Evolutionary conservation across 2,797 vertebrate genomes (phyloP).

Genomic region (Manis javanica): DNA sequence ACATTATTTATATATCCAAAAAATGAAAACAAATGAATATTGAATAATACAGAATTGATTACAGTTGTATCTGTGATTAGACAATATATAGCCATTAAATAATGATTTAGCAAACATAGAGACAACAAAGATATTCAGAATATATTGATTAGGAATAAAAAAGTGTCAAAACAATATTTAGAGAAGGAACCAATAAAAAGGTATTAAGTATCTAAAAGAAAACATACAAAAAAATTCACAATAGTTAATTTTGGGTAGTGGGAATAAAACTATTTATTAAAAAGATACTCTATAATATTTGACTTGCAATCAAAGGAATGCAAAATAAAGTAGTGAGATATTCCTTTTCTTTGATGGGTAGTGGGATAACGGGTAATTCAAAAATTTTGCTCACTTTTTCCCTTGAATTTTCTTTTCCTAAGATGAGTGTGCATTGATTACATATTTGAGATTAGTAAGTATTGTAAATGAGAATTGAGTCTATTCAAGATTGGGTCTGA

Average conservation of each 20-base stretch:
- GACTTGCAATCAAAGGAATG: neutral
- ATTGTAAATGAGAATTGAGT: neutral
- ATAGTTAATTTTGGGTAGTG: neutral
- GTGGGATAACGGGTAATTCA: neutral
- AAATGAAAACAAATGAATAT: neutral
- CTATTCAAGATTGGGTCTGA: neutral
- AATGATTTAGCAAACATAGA: neutral
- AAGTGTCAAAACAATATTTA: conserved; percentile 27
- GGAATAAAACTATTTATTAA: conserved; percentile 53
- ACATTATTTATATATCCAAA: neutral
- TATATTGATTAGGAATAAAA: conserved; percentile 1
- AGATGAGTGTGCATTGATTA: neutral
- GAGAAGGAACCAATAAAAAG: neutral
- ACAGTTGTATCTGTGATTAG: neutral
- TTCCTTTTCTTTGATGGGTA: neutral
- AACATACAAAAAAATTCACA: neutral
- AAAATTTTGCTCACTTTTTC: neutral
- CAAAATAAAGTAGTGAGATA: neutral
- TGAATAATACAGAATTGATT: neutral
- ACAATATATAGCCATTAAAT: neutral
- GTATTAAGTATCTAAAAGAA: neutral
- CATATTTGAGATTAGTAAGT: neutral
- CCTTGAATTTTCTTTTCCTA: neutral
- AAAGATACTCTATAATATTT: neutral
- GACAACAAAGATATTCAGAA: neutral